Base-by-base conservation (phyloP, 2,113 vertebrate species). In the Pao palembangensis region DNA sequence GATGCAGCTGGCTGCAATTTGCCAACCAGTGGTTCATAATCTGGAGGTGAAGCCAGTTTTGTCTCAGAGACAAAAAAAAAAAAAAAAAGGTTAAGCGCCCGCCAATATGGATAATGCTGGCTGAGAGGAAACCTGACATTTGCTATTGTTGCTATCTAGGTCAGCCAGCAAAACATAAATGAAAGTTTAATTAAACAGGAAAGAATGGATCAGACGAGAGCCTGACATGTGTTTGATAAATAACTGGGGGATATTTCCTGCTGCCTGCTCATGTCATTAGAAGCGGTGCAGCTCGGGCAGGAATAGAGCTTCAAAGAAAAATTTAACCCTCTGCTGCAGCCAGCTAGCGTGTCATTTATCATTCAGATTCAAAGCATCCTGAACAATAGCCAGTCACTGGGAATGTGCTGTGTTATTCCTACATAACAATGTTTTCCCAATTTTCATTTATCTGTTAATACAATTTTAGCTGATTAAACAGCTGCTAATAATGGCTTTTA, bases 231-330 rank as follows among this genome's bases (percentile, higher is more conserved):
- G 67, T 25, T 55, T 51, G 7, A 61, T 50, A 49, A 61, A 73
- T 21, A 60, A 80, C 34, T 38, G 34, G 34, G 31, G 34, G 34
- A 11, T 38, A 38, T 38, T 38, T 38, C 4, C 75, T 0, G 71
- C 80, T 80, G 81, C 62, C 50, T 78, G 73, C 73, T 68, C 55
- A 77, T 60, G 68, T 87, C 81, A 88, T 86, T 78, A 67, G 65
- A 57, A 54, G 79, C 65, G 63, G 48, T 67, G 54, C 64, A 71
- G 58, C 61, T 64, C 38, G 65, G 54, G 55, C 72, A 66, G 78
- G 62, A 82, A 66, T 18, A 77, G 61, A 80, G 73, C 31, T 80
- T 70, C 67, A 58, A 16, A 59, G 66, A 58, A 76, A 78, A 25
- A 78, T 61, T 78, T 86, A 70, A 83, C 55, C 72, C 51, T 51